These are phyloP conservation scores for Periophthalmus modestus DNA, from an alignment of 2,113 vertebrate genomes.

Conservation along the genomic window DNA sequence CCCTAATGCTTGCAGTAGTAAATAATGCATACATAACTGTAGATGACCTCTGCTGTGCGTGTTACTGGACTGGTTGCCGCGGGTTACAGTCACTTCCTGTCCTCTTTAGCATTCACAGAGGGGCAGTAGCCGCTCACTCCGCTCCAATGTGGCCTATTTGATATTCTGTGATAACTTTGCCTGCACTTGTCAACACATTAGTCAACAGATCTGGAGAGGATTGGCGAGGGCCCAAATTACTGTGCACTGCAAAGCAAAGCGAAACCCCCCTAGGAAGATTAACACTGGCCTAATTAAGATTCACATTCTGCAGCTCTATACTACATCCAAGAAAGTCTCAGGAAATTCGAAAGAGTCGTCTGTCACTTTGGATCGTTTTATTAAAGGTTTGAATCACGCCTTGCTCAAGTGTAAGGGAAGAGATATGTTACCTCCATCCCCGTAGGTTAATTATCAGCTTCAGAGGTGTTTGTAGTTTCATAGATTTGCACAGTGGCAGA, in stretches of 20 bases:
- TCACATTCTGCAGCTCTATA: slow-evolving; percentile 48
- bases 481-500: background rate
- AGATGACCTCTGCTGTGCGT: background rate
- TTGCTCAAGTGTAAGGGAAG: background rate
- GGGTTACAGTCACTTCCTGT: slow-evolving; percentile 34
- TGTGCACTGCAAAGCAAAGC: slow-evolving; percentile 37
- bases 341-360: slow-evolving; percentile 26
- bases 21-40: slow-evolving; percentile 22
- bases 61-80: slow-evolving; percentile 12
- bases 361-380: slow-evolving; percentile 19
- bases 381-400: slow-evolving; percentile 7
- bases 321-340: slow-evolving; percentile 39
- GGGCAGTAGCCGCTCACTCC: slow-evolving; percentile 26
- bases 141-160: slow-evolving; percentile 44
- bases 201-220: slow-evolving; percentile 64
- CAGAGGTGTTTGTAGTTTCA: slow-evolving; percentile 8
- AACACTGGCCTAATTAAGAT: slow-evolving; percentile 65
- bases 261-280: slow-evolving; percentile 68
- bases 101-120: slow-evolving; percentile 46
- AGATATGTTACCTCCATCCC: background rate
- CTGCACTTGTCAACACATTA: slow-evolving; percentile 65
- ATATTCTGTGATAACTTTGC: slow-evolving; percentile 62
- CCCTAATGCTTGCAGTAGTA: slow-evolving; percentile 14
- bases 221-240: slow-evolving; percentile 72
- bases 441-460: slow-evolving; percentile 21